Conservation (phyloP, 2,888 invertebrate species). For the Hemithea aestivaria region DNA sequence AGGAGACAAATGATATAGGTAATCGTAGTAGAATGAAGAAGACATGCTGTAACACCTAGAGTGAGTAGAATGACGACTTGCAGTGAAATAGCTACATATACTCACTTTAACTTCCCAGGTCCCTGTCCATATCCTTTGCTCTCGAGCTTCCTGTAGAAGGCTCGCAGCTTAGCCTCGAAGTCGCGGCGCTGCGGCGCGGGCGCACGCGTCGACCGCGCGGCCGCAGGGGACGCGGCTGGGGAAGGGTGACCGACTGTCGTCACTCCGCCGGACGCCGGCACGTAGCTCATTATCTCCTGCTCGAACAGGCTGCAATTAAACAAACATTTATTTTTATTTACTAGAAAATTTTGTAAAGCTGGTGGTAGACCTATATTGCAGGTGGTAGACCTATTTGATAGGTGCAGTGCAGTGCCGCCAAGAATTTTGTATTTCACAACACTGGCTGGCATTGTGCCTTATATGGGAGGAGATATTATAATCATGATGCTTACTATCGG, state of each 20-base stretch:
- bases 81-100: conserved; percentile 23
- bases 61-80: background rate
- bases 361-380: too few relatives aligned
- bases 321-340: too few relatives aligned
- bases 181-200: conserved; percentile 95
- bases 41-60: background rate
- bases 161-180: conserved; percentile 96
- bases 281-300: conserved; percentile 98
- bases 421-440: too few relatives aligned
- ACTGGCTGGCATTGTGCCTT: too few relatives aligned
- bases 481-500: too few relatives aligned
- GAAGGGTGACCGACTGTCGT: conserved; percentile 68
- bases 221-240: conserved; percentile 89
- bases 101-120: conserved; percentile 96
- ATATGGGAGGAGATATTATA: too few relatives aligned
- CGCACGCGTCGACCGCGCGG: conserved; percentile 87
- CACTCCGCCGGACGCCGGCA: conserved; percentile 81
- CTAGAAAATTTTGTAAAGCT: too few relatives aligned
- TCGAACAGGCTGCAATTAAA: conserved; percentile 94
- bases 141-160: conserved; percentile 96
- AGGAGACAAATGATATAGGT: too few relatives aligned
- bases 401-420: too few relatives aligned
- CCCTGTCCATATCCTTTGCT: conserved; percentile 98
- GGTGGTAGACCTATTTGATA: too few relatives aligned
- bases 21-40: background rate